Percentiles rank a stretch among this genome's conserved stretches.
Evolutionary conservation across 1,140 invertebrate genomes (phyloP).

Genomic region (Saxidomus purpurata): DNA sequence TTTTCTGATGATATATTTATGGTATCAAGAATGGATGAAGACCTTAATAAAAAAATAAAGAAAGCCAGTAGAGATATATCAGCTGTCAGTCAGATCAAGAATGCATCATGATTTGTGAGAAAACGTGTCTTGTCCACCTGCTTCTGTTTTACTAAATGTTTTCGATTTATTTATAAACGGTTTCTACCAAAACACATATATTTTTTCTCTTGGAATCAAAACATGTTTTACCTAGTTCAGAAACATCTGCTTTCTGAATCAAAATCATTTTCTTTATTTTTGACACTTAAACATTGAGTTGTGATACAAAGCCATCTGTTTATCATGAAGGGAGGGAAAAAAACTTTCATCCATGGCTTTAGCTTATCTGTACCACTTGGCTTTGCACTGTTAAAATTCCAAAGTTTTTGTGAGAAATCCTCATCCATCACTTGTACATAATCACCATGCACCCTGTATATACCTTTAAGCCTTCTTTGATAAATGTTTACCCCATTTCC

Average conservation of each 20-base stretch:
- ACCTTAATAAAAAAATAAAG: too few relatives aligned
- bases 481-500: neutral
- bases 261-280: constrained; percentile 59
- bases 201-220: constrained; percentile 36
- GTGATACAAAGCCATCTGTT: constrained; percentile 58
- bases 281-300: constrained; percentile 54
- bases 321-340: constrained; percentile 47
- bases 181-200: constrained; percentile 24
- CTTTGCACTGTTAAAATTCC: constrained; percentile 54
- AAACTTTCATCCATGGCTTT: constrained; percentile 43
- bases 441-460: constrained; percentile 50
- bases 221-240: constrained; percentile 49
- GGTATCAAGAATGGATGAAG: too few relatives aligned
- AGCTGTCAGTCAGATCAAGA: neutral
- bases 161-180: constrained; percentile 59
- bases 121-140: constrained; percentile 35
- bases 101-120: constrained; percentile 83
- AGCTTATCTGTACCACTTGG: constrained; percentile 54
- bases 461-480: constrained; percentile 34
- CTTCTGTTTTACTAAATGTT: constrained; percentile 41
- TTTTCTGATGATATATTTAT: too few relatives aligned
- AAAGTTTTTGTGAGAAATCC: constrained; percentile 29
- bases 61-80: neutral
- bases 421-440: constrained; percentile 50
- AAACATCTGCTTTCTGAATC: constrained; percentile 59